phyloP scores from a whole-genome alignment of 2,888 invertebrate species.

The Petrolisthes cinctipes region DNA sequence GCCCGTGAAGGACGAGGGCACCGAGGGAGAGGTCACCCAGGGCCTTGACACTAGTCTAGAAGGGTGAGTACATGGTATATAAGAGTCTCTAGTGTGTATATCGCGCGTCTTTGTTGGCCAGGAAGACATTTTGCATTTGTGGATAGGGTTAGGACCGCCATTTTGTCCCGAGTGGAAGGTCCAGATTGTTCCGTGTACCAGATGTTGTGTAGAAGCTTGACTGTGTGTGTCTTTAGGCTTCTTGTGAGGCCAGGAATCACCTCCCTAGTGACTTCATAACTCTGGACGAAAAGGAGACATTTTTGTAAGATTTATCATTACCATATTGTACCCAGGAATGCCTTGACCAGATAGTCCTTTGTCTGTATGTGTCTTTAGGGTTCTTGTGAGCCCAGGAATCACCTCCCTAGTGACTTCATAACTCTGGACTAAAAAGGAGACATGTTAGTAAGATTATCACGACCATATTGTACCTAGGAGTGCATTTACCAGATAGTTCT shows the following conservation, averaged over 20 bases:
- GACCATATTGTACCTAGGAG: no score
- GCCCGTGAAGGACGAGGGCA: constrained; percentile 79
- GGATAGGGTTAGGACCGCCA: no score
- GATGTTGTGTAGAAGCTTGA: not conserved
- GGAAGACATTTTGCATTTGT: no score
- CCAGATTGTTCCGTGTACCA: not conserved
- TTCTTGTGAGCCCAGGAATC: not conserved
- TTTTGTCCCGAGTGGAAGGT: not conserved
- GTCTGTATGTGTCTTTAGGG: not conserved
- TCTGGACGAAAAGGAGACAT: no score
- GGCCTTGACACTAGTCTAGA: constrained; percentile 78
- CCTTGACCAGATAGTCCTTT: no score
- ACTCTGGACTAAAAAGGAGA: no score
- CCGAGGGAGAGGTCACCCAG: constrained; percentile 80
- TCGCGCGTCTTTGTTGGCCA: constrained; percentile 8
- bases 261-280: not conserved
- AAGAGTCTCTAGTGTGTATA: not conserved
- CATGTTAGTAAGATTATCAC: no score
- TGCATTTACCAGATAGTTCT: no score
- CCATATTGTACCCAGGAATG: no score
- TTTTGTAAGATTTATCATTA: no score
- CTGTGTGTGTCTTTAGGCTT: not conserved
- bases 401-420: not conserved
- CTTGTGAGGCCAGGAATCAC: not conserved
- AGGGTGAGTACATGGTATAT: constrained; percentile 72